A percentile compares a stretch with the other conserved stretches of the same genome.
Conservation (phyloP, 1,140 invertebrate species). For the Diorhabda carinulata region DNA sequence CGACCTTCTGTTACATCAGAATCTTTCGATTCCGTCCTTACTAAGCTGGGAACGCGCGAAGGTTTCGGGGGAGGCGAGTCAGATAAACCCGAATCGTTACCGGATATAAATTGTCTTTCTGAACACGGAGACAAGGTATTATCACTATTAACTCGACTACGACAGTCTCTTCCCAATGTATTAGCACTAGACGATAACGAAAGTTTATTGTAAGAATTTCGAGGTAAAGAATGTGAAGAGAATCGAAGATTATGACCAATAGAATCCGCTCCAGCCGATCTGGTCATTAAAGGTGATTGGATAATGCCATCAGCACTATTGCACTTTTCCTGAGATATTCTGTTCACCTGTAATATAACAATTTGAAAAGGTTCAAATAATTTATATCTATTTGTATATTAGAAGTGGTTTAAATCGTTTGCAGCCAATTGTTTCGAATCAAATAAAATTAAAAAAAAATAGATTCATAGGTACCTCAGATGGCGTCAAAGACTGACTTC, state of each 20-base stretch:
- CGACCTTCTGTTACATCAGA: conserved; percentile 34
- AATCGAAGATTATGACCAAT: conserved; percentile 48
- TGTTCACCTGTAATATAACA: conserved; percentile 35
- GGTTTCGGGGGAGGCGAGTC: conserved; percentile 69
- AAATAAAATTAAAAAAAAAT: no score
- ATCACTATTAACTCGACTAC: conserved; percentile 55
- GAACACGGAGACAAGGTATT: conserved; percentile 52
- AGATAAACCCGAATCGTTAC: conserved; percentile 40
- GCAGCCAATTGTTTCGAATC: no score
- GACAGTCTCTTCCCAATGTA: conserved; percentile 42
- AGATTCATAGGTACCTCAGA: conserved; percentile 42
- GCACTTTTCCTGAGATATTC: conserved; percentile 53
- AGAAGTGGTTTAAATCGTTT: no score
- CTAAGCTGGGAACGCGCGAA: conserved; percentile 56
- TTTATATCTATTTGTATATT: no score
- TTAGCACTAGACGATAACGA: conserved; percentile 41
- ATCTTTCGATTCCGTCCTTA: conserved; percentile 49
- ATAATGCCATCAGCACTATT: conserved; percentile 61
- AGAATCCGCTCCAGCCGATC: conserved; percentile 43
- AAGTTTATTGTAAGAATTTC: conserved; percentile 44
- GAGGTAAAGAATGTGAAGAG: conserved; percentile 56
- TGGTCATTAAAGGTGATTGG: conserved; percentile 47
- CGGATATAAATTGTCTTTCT: conserved; percentile 42
- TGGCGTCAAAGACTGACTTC: conserved; percentile 64
- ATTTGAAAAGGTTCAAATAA: no score